phyloP scores from a whole-genome alignment of 2,797 vertebrate genomes.

The Stomatorhinus walkeri region DNA sequence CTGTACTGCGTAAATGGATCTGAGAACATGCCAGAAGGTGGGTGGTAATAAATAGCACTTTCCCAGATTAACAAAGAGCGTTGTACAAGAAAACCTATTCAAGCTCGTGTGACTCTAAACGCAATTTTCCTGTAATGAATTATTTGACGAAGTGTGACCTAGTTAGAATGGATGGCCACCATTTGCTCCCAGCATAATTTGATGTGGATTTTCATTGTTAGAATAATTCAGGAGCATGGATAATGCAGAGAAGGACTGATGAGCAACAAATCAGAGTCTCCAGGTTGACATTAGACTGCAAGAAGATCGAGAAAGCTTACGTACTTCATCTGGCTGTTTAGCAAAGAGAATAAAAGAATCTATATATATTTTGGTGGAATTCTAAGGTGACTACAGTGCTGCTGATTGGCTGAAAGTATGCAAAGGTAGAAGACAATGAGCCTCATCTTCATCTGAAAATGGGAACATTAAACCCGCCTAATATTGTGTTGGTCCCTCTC shows the following conservation, averaged over 20 bases:
- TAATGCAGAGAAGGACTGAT: neutral
- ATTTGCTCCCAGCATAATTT: neutral
- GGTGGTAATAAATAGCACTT: neutral
- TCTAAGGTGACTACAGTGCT: neutral
- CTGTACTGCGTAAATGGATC: neutral
- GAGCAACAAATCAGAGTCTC: neutral
- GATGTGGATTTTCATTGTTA: constrained; percentile 3
- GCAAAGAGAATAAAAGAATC: neutral
- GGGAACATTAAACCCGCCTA: neutral
- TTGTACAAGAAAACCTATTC: neutral
- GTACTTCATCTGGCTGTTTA: neutral
- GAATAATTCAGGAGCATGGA: neutral
- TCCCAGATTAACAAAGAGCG: neutral
- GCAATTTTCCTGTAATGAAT: constrained; percentile 4
- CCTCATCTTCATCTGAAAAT: neutral
- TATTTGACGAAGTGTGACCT: neutral
- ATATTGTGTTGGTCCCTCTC: neutral
- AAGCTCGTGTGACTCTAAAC: neutral
- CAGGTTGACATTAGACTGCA: neutral
- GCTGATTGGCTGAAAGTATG: neutral
- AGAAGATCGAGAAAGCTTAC: neutral
- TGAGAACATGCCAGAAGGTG: neutral
- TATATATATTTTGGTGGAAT: neutral
- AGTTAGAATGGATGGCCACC: neutral
- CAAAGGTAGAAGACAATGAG: neutral